A percentile compares a stretch with the other conserved stretches of the same genome.
These are phyloP conservation scores for Agonopterix alstromeriana DNA, from an alignment of 2,888 invertebrate species.

Conservation along the genomic window DNA sequence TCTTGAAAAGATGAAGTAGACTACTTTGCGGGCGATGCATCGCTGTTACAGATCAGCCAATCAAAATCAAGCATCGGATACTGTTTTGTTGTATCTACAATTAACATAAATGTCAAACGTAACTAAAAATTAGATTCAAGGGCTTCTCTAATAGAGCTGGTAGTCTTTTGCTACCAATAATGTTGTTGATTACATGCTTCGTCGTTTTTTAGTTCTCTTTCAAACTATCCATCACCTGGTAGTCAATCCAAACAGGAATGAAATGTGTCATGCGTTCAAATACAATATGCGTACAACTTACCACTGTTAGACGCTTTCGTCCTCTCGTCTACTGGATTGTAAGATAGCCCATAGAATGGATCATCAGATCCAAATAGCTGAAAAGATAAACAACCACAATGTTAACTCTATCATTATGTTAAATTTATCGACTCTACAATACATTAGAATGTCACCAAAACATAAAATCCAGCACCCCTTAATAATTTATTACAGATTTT, in stretches of 20 bases:
- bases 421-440: no score
- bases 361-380: conserved; percentile 70
- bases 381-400: conserved; percentile 6
- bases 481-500: no score
- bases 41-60: conserved; percentile 73
- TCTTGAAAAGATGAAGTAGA: conserved; percentile 48
- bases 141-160: no score
- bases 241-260: not conserved
- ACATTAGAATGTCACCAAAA: no score
- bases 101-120: conserved; percentile 60
- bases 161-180: no score
- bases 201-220: no score
- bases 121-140: not conserved
- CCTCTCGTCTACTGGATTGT: conserved; percentile 52
- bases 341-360: conserved; percentile 69
- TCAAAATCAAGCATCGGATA: conserved; percentile 77
- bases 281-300: conserved; percentile 28
- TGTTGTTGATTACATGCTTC: no score
- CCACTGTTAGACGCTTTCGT: conserved; percentile 50
- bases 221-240: not conserved
- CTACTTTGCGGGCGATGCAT: conserved; percentile 58
- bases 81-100: conserved; percentile 75
- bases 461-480: no score
- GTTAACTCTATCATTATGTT: no score
- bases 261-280: no score